These are phyloP conservation scores for Hiodon tergisus DNA, from an alignment of 2,113 vertebrate species.

Conservation along the genomic window DNA sequence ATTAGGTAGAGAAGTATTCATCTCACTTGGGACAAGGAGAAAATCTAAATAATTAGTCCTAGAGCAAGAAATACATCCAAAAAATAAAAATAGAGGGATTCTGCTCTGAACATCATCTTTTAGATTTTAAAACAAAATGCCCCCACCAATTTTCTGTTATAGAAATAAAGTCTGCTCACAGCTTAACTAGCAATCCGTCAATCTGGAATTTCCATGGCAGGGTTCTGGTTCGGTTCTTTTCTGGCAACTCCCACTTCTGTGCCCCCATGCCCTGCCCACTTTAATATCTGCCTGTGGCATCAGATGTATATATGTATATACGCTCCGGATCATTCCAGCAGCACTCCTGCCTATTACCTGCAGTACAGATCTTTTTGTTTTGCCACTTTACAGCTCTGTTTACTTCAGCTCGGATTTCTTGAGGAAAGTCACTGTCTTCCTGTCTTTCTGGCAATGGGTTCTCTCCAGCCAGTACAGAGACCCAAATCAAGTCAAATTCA, in stretches of 20 bases:
- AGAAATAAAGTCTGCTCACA: not conserved
- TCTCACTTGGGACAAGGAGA: constrained; percentile 42
- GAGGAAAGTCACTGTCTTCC: constrained; percentile 3
- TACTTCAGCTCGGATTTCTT: not conserved
- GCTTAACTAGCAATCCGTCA: not conserved
- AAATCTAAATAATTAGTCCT: constrained; percentile 54
- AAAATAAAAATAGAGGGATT: constrained; percentile 13
- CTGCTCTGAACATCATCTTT: constrained; percentile 11
- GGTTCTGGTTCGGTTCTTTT: not conserved
- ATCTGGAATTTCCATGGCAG: not conserved
- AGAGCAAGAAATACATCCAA: constrained; percentile 43
- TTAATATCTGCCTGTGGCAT: no score
- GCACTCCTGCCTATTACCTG: not conserved
- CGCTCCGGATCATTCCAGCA: no score
- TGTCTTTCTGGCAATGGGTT: no score
- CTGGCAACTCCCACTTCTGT: not conserved
- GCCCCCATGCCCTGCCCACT: not conserved
- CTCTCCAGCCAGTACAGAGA: no score
- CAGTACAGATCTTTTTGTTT: not conserved
- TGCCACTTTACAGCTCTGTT: not conserved
- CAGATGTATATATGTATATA: not conserved
- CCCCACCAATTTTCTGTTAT: not conserved
- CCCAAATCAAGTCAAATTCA: no score
- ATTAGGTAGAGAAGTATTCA: constrained; percentile 49
- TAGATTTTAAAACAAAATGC: constrained; percentile 17